Evolutionary conservation across 2,113 vertebrate species (phyloP).

Genomic region (Oncorhynchus kisutch): DNA sequence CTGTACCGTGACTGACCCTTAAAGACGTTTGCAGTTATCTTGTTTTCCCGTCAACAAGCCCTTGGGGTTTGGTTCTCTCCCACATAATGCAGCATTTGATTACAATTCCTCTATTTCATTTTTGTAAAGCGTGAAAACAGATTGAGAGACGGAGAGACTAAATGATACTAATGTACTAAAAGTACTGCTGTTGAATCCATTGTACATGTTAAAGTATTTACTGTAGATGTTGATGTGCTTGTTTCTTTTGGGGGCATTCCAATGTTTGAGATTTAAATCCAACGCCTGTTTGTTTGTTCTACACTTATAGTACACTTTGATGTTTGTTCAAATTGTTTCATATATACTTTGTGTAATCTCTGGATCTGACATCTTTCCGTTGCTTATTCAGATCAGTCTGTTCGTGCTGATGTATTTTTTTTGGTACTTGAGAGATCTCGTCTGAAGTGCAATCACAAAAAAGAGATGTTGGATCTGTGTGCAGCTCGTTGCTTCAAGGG

Average conservation of each 20-base stretch:
- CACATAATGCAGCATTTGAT: background rate
- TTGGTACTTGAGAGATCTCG: slow-evolving; percentile 21
- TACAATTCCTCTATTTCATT: too few species aligned
- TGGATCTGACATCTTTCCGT: slow-evolving; percentile 1
- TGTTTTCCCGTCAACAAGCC: background rate
- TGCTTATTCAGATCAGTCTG: background rate
- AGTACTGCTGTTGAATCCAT: background rate
- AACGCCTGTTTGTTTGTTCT: background rate
- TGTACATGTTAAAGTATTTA: background rate
- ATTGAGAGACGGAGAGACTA: too few species aligned
- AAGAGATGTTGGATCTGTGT: slow-evolving; percentile 15
- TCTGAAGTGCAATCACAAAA: slow-evolving; percentile 25
- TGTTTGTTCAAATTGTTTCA: slow-evolving; percentile 2
- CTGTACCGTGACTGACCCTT: background rate
- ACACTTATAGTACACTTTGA: background rate
- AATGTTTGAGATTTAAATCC: background rate
- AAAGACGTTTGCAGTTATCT: background rate
- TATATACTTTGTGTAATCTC: slow-evolving; percentile 18
- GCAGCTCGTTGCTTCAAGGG: slow-evolving; percentile 11
- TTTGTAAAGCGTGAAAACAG: too few species aligned
- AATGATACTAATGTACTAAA: background rate
- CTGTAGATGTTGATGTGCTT: background rate
- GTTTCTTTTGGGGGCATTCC: background rate
- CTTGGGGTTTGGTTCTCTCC: background rate
- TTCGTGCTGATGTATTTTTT: background rate